Conservation (phyloP, 1,140 invertebrate species). For the Bombus ignitus region DNA sequence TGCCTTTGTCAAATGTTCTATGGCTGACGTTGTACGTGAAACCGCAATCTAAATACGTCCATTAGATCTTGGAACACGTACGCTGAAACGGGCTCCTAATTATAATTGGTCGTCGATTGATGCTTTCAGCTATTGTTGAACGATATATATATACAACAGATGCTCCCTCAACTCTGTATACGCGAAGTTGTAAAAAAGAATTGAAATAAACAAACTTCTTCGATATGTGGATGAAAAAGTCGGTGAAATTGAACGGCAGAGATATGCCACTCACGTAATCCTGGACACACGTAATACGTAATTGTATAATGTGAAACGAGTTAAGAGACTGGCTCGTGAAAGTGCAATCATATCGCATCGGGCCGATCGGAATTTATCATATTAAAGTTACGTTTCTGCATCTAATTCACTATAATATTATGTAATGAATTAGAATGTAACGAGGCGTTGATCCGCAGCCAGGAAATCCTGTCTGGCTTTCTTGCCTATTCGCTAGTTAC, state of each 20-base stretch:
- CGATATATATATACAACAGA: no score
- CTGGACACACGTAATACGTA: conserved; percentile 25
- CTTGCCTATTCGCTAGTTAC: background rate
- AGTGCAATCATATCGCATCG: conserved; percentile 42
- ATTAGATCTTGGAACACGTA: background rate
- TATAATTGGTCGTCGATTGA: background rate
- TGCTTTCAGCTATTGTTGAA: background rate
- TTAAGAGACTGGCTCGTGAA: conserved; percentile 24
- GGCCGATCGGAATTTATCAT: conserved; percentile 24
- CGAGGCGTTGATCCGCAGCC: conserved; percentile 27
- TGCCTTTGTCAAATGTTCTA: background rate
- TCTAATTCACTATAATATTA: conserved; percentile 39
- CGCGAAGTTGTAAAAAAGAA: background rate
- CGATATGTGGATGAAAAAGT: background rate
- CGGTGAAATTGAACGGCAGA: background rate
- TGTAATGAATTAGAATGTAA: conserved; percentile 41
- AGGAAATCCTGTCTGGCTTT: conserved; percentile 45
- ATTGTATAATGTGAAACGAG: conserved; percentile 43
- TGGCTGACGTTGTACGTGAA: background rate
- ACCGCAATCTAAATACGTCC: background rate
- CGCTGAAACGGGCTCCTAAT: background rate
- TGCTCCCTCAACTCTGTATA: background rate
- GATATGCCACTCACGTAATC: conserved; percentile 23
- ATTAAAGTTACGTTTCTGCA: conserved; percentile 44
- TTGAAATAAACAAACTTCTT: background rate